Base-by-base conservation (phyloP, 1,140 invertebrate species). In the Neuroterus valhalla region DNA sequence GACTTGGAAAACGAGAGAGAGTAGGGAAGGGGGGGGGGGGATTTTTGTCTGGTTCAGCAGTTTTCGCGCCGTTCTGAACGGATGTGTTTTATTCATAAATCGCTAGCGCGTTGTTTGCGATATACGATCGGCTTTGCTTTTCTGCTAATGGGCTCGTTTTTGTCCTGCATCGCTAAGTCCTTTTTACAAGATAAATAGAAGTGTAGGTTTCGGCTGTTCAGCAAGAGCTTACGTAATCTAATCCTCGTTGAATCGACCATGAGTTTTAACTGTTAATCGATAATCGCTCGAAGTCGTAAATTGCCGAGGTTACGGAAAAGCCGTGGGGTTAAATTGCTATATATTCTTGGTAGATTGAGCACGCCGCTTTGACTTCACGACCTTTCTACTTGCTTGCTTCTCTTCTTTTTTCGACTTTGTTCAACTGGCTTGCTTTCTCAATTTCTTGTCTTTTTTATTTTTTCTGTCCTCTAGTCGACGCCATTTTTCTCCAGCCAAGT, bases 261-360 rank as follows among this genome's bases (percentile, higher is more conserved):
- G 55, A 62, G 55, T 38, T 62, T 62, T 38, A 62, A 62, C 55
- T 14, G 26, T 62, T 62, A 62, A 62, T 62, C 55, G 55, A 62
- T 62, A 62, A 62, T 62, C 55, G 23, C 14, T 62, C 26, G 23
- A 62, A 62, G 55, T 62, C 55, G 55, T 62, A 62, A 62, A 62
- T 62, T 62, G 55, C 55, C 55, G 31, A 62, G 55, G 55, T 62
- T 62, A 62, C 12, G 55, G 55, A 62, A 62, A 62, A 62, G 55
- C 55, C 55, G 55, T 62, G 26, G 55, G 55, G 55, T 62, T 62
- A 38, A 62, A 62, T 62, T 62, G 55, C 55, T 26, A 62, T 62
- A 62, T 31, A 62, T 62, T 62, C 23, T 26, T 12, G 26, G 31
- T 62, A 62, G 55, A 62, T 62, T 62, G 55, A 62, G 55, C 55